Base-by-base conservation (phyloP, 2,113 vertebrate species). In the Gambusia affinis region DNA sequence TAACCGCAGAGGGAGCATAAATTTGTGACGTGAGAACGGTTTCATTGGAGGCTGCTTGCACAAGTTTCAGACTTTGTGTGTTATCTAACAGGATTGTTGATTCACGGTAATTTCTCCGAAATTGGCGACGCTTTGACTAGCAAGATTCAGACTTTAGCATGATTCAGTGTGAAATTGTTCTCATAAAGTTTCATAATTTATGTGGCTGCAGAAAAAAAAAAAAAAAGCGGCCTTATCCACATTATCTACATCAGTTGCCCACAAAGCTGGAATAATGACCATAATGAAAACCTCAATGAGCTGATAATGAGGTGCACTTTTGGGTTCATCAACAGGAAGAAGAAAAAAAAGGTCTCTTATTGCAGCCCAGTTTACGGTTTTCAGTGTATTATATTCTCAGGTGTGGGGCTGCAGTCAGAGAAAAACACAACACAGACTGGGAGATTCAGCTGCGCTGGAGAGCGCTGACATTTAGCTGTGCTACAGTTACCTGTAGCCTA, bases 71-170 rank as follows among this genome's bases (percentile, higher is more conserved):
- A 37, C 37, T 37, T 22, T 71, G 64, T 54, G 51, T 57, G n/a
- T 71, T 15, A 42, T 65, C 35, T 29, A 72, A 67, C 11, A 22
- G 63, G 54, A 77, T 12, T 10, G 57, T 67, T 27, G 61, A 76
- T 80, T 84, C 63, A 83, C 66, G 72, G 47, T 68, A 72, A 80
- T 75, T 85, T 76, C 70, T 60, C 64, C 64, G 51, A 73, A 57
- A 82, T 39, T 63, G 57, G 24, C 63, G 67, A 8, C 42, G 60
- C 60, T 75, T 70, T 79, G 63, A 78, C 72, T 22, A 47, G 62
- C 27, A 71, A 71, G 30, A 39, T 80, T 79, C 75, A 81, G 44
- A 74, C 57, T 78, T 63, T 12, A 57, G 30, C 57, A 75, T 22
- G 54, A 79, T 80, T 82, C 12, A 35, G 68, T 75, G 79, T 80